Evolutionary conservation across 1,140 invertebrate species (phyloP).

Genomic region (Anastatus disparis): DNA sequence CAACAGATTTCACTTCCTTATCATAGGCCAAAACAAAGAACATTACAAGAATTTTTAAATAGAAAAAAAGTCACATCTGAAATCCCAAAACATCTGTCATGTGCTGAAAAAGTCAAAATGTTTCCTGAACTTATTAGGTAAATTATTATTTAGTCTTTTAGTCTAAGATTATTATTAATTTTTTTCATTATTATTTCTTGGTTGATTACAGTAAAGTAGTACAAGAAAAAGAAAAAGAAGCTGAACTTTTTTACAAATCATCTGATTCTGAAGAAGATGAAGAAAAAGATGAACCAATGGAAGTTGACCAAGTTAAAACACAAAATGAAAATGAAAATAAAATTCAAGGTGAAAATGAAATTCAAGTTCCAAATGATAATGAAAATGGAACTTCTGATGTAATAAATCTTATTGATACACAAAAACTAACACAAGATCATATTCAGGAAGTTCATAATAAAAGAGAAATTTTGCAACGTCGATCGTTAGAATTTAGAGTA

Average conservation of each 20-base stretch:
- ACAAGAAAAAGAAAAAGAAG: conserved; percentile 62
- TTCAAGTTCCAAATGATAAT: no score
- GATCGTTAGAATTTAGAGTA: conserved; percentile 34
- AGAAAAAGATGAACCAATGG: neutral
- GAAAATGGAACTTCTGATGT: conserved; percentile 8
- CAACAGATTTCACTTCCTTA: conserved; percentile 78
- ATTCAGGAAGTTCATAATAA: conserved; percentile 39
- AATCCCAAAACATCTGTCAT: conserved; percentile 55
- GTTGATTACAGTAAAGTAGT: conserved; percentile 51
- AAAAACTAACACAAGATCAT: conserved; percentile 38
- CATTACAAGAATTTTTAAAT: conserved; percentile 77
- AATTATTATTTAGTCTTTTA: conserved; percentile 10
- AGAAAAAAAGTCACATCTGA: conserved; percentile 52
- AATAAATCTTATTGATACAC: conserved; percentile 34
- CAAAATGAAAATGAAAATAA: conserved; percentile 26
- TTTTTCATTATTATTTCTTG: conserved; percentile 19
- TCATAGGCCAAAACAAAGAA: conserved; percentile 79
- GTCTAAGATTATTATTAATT: neutral
- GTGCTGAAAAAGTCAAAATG: conserved; percentile 59
- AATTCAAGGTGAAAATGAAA: conserved; percentile 5
- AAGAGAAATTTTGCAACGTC: conserved; percentile 39
- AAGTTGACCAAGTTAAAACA: conserved; percentile 29
- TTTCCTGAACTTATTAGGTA: conserved; percentile 57
- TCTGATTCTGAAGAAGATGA: conserved; percentile 60
- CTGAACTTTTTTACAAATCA: conserved; percentile 60